A percentile compares a stretch with the other conserved stretches of the same genome.
phyloP scores from a whole-genome alignment of 2,113 vertebrate genomes.

The Chaetodon trifascialis region DNA sequence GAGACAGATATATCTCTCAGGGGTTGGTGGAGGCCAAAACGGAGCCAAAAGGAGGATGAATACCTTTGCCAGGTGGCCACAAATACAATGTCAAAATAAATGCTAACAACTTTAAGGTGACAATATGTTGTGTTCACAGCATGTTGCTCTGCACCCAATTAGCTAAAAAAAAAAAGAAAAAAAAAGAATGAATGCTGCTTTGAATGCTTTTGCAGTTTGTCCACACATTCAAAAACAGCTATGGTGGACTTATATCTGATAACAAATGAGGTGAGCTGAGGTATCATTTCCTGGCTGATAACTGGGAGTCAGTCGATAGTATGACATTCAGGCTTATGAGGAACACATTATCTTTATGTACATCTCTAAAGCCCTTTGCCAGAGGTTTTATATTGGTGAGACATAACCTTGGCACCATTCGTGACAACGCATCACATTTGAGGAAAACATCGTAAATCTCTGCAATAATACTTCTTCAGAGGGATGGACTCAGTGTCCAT shows the following conservation, averaged over 20 bases:
- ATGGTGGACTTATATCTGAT: background rate
- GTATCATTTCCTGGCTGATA: background rate
- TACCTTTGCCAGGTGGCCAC: too few relatives aligned
- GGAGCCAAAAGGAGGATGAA: background rate
- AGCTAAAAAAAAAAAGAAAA: too few relatives aligned
- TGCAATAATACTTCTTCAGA: background rate
- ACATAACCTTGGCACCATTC: background rate
- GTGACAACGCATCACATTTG: background rate
- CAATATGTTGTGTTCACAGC: too few relatives aligned
- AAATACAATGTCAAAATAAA: too few relatives aligned
- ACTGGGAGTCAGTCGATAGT: background rate
- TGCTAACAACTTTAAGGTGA: too few relatives aligned
- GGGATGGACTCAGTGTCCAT: background rate
- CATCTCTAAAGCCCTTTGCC: background rate
- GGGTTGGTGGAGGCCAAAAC: background rate
- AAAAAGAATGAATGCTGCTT: too few relatives aligned
- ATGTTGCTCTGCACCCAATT: too few relatives aligned
- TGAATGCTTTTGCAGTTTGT: too few relatives aligned
- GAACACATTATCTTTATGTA: background rate
- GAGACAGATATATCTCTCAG: too few relatives aligned
- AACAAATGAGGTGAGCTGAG: background rate
- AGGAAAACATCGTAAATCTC: background rate
- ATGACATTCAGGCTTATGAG: background rate
- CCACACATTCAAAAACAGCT: background rate
- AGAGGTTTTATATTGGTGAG: background rate